A percentile compares a stretch with the other conserved stretches of the same genome.
These are phyloP conservation scores for Drosophila yooni DNA, from an alignment of 2,888 invertebrate species.

Conservation along the genomic window DNA sequence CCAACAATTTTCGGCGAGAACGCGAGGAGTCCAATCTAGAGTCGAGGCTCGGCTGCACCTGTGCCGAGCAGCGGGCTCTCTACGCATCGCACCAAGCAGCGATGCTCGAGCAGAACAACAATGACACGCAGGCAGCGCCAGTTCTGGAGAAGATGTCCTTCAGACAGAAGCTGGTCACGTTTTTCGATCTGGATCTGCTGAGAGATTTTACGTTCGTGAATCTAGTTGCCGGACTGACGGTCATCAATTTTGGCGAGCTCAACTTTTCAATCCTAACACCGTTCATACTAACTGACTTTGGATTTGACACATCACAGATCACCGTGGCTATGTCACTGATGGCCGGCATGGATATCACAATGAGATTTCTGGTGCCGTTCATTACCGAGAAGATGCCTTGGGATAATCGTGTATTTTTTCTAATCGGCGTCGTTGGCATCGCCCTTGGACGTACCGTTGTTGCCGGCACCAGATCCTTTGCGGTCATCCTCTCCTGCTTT, in stretches of 20 bases:
- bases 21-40: constrained; percentile 72
- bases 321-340: constrained; percentile 90
- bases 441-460: constrained; percentile 87
- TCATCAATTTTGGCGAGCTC: constrained; percentile 90
- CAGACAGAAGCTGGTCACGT: constrained; percentile 87
- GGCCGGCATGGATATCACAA: constrained; percentile 88
- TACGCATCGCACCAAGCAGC: constrained; percentile 44
- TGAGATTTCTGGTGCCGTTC: constrained; percentile 89
- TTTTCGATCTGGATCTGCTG: constrained; percentile 90
- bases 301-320: constrained; percentile 86
- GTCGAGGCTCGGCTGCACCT: constrained; percentile 70
- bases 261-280: constrained; percentile 91
- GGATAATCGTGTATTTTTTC: constrained; percentile 90
- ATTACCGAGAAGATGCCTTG: constrained; percentile 89
- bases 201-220: constrained; percentile 90
- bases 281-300: constrained; percentile 89
- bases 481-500: constrained; percentile 87
- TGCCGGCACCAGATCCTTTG: constrained; percentile 87
- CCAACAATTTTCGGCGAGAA: constrained; percentile 82
- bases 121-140: neutral
- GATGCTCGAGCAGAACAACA: neutral
- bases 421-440: constrained; percentile 89
- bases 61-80: constrained; percentile 73
- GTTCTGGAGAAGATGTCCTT: constrained; percentile 69
- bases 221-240: constrained; percentile 89